These are phyloP conservation scores for Pterocles orientalis DNA, from an alignment of 2,113 vertebrate genomes.

Conservation along the genomic window DNA sequence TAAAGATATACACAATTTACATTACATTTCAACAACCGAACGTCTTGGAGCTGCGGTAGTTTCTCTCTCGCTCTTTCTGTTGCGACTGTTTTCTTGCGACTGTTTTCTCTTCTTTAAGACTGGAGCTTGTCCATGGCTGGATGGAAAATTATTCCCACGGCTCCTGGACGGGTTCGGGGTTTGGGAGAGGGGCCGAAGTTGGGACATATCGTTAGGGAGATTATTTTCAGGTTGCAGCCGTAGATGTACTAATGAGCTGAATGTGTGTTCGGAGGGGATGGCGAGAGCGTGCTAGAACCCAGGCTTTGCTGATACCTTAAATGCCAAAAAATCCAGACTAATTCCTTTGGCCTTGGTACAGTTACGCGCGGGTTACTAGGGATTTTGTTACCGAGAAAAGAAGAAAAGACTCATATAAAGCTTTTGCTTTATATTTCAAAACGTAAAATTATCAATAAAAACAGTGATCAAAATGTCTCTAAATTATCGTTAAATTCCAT, in stretches of 20 bases:
- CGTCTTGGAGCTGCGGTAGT: not conserved
- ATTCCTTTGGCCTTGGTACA: not conserved
- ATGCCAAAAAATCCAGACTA: not conserved
- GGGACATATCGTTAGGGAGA: not conserved
- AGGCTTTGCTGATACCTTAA: not conserved
- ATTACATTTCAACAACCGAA: slow-evolving; percentile 18
- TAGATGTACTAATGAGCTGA: not conserved
- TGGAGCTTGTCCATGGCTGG: not conserved
- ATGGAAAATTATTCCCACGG: not conserved
- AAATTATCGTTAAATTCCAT: not conserved
- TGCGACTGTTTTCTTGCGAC: not conserved
- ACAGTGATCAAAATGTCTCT: not conserved
- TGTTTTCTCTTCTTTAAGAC: not conserved
- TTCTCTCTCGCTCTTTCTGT: not conserved
- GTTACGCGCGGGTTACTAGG: rapidly evolving
- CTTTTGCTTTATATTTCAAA: not conserved
- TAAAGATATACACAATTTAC: slow-evolving; percentile 46
- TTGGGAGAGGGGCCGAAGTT: not conserved
- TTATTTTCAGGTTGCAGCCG: not conserved
- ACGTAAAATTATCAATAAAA: not conserved
- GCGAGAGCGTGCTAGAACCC: not conserved
- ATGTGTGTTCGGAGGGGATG: not conserved
- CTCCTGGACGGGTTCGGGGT: not conserved
- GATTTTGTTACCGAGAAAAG: not conserved
- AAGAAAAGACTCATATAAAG: not conserved